Evolutionary conservation across 2,113 vertebrate species (phyloP).

Genomic region (Paramormyrops kingsleyae): DNA sequence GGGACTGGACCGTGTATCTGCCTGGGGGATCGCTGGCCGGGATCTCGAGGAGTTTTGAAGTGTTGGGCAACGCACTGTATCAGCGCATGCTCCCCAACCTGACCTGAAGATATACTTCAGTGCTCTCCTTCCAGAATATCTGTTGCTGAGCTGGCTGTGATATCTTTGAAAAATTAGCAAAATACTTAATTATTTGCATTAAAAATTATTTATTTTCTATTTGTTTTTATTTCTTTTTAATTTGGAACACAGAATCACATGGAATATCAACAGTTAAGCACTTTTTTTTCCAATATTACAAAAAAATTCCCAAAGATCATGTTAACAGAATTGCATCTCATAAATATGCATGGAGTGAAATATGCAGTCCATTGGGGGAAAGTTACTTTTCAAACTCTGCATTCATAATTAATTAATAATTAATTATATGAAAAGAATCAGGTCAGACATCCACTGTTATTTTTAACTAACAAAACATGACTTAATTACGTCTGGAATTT

Average conservation of each 20-base stretch:
- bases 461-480: conserved; percentile 2
- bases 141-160: not conserved
- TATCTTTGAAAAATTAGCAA: not conserved
- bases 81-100: too few relatives aligned
- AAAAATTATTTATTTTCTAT: not conserved
- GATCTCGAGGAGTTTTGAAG: too few relatives aligned
- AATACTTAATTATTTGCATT: not conserved
- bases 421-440: not conserved
- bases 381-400: not conserved
- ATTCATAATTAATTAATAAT: not conserved
- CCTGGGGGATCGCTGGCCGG: too few relatives aligned
- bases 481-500: not conserved
- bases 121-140: not conserved
- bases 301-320: not conserved
- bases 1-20: too few relatives aligned
- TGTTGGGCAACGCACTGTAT: too few relatives aligned
- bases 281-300: not conserved
- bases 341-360: not conserved
- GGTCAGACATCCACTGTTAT: not conserved
- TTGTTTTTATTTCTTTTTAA: not conserved
- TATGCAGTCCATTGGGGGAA: not conserved
- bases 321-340: not conserved
- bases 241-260: not conserved
- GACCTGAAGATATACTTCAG: not conserved
- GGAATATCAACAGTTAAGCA: not conserved